Conservation (phyloP, 2,888 invertebrate genomes). For the Tholera decimalis region DNA sequence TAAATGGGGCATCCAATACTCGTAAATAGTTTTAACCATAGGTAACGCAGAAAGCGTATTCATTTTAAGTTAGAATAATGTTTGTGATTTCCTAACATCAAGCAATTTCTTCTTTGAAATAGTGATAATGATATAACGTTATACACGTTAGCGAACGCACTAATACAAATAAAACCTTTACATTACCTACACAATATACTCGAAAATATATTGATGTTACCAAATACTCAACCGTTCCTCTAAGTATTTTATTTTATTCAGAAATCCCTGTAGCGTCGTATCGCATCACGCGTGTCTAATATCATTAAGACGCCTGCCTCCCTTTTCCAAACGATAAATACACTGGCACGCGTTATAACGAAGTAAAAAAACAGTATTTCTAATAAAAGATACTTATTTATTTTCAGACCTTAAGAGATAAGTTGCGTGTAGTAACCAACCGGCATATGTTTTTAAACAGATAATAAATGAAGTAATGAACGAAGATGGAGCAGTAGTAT, state of each 20-base stretch:
- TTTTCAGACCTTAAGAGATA: background rate
- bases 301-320: slow-evolving; percentile 8
- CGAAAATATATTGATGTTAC: background rate
- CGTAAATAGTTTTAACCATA: no score
- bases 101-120: no score
- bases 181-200: background rate
- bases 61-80: background rate
- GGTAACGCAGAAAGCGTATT: no score
- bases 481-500: no score
- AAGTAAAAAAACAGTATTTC: background rate
- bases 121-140: no score
- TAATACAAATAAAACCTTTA: no score
- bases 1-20: no score
- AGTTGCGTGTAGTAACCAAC: background rate
- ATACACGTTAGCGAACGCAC: no score
- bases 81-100: background rate
- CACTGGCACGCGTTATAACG: background rate
- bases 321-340: background rate
- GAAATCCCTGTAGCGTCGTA: background rate
- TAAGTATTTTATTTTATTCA: background rate
- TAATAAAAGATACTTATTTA: background rate
- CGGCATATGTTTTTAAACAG: background rate
- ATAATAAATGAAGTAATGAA: background rate
- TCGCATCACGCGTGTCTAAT: slow-evolving; percentile 12
- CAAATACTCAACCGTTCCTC: background rate